Evolutionary conservation across 2,797 vertebrate species (phyloP).

Genomic region (Melanotaenia parkinsoni): DNA sequence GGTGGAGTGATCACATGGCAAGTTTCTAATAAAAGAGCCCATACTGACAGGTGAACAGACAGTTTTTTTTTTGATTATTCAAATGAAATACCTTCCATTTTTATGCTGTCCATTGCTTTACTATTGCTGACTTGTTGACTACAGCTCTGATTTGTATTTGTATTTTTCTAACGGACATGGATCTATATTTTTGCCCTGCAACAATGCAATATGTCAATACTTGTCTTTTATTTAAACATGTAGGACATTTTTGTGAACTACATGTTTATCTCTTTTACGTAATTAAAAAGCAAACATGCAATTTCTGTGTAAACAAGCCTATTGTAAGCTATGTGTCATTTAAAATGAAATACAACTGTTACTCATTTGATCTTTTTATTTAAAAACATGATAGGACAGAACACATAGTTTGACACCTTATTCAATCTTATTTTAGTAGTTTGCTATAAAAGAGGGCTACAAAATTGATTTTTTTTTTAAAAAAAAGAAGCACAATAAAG

Average conservation of each 20-base stretch:
- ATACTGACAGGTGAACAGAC: not conserved
- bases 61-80: not conserved
- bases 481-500: no score
- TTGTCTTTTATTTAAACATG: not conserved
- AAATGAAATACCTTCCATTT: not conserved
- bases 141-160: not conserved
- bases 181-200: not conserved
- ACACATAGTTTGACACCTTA: not conserved
- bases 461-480: not conserved
- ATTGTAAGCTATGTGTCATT: no score
- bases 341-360: no score
- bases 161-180: not conserved
- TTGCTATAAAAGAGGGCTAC: not conserved
- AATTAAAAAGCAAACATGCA: not conserved
- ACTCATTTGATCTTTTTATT: not conserved
- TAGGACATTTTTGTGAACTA: not conserved
- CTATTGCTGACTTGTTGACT: not conserved
- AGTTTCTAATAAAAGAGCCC: not conserved
- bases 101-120: not conserved
- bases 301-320: no score
- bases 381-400: not conserved
- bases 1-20: slow-evolving; percentile 34
- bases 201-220: not conserved
- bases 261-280: not conserved
- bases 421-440: not conserved